Evolutionary conservation across 2,113 vertebrate genomes (phyloP), one percentile per base, ranked within the genome.

Genomic region (Cephalophus harveyi): DNA sequence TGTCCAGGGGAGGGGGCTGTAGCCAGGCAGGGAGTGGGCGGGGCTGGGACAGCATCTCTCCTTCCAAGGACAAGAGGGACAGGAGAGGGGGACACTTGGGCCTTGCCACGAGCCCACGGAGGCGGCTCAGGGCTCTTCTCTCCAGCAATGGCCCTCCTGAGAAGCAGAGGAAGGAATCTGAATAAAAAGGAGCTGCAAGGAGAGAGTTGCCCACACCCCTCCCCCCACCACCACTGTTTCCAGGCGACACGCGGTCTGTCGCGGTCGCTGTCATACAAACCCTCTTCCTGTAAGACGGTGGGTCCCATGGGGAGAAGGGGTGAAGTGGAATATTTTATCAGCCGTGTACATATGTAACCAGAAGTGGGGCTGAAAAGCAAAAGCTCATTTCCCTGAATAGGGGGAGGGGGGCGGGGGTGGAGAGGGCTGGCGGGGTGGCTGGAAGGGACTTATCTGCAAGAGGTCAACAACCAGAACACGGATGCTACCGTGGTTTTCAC

Each of bases 291-390:
- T 94, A 98, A 97, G 98, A 98, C 97, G 97, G 98, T 36, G 8
- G 98, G 98, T 99, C 98, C 98, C 98, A 96, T 27, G 95, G 98
- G 98, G 98, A 98, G 97, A 97, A 97, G 98, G 98, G 98, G 98
- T 15, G 91, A 98, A 97, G 98, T 60, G 98, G 98, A 98, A 98
- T 98, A 98, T 98, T 99, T 98, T 99, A 99, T 99, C 99, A 99
- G 98, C 96, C 64, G 15, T 91, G 96, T 98, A 98, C 99, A 99
- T 84, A 98, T 99, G 99, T 99, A 98, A 98, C 96, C 97, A 89
- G 98, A 94, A 95, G 78, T 11, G 79, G 91, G 94, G 97, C 33
- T 98, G 98, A 97, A 98, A 98, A 97, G 98, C 98, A 92, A 97
- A 95, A 95, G 84, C 98, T 96, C 87, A 89, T 97, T 96, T 97